phyloP scores from a whole-genome alignment of 2,797 vertebrate species.

The Tolypeutes matacus region DNA sequence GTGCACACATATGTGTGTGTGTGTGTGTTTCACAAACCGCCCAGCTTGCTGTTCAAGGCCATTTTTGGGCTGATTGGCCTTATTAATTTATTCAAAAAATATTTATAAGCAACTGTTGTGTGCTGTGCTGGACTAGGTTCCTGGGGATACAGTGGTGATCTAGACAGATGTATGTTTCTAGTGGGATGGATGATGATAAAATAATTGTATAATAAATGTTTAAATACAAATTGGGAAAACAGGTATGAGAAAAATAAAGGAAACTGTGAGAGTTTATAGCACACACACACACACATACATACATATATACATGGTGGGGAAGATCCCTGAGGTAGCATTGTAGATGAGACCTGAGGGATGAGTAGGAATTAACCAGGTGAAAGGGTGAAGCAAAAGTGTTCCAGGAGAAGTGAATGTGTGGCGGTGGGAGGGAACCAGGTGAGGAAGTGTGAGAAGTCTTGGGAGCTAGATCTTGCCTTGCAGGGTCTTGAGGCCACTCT shows the following conservation, averaged over 20 bases:
- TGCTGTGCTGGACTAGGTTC: neutral
- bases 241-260: neutral
- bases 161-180: neutral
- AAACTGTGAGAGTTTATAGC: neutral
- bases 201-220: neutral
- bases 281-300: too few relatives aligned
- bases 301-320: rapidly evolving
- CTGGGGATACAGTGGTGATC: neutral
- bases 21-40: neutral
- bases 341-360: neutral
- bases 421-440: neutral
- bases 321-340: neutral
- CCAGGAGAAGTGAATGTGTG: neutral
- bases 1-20: neutral
- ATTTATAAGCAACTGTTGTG: neutral
- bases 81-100: neutral
- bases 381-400: neutral
- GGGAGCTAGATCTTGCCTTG: neutral
- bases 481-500: neutral
- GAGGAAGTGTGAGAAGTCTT: neutral
- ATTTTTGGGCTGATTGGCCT: neutral
- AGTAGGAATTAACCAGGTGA: neutral
- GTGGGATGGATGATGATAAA: neutral
- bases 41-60: neutral
- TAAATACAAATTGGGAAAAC: neutral